These are phyloP conservation scores for Chelmon rostratus DNA, from an alignment of 2,797 vertebrate genomes.

Conservation along the genomic window DNA sequence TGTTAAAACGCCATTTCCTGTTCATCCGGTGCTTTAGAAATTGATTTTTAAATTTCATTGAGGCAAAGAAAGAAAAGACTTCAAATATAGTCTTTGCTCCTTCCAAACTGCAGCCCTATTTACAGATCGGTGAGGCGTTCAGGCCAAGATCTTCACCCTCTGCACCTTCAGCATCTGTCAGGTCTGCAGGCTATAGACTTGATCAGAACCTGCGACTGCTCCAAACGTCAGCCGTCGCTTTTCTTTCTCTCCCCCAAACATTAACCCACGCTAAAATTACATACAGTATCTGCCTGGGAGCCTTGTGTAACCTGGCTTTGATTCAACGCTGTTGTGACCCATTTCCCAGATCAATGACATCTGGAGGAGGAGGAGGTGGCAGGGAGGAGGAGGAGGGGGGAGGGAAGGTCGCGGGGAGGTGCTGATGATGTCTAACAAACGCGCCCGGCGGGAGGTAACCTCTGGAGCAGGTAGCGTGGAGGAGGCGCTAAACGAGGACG, in stretches of 20 bases:
- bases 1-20: background rate
- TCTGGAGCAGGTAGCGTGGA: conserved; percentile 78
- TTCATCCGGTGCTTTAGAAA: background rate
- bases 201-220: conserved; percentile 2
- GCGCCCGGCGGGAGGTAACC: conserved; percentile 71
- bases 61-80: background rate
- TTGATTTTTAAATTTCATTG: background rate
- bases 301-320: conserved; percentile 61
- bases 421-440: conserved; percentile 77
- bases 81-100: background rate
- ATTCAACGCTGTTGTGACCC: conserved; percentile 72
- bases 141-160: conserved; percentile 20
- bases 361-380: conserved; percentile 60
- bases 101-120: conserved; percentile 20
- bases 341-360: conserved; percentile 75
- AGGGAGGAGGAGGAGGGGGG: background rate
- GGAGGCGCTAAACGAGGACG: conserved; percentile 78
- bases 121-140: conserved; percentile 1
- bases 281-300: conserved; percentile 57
- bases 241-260: conserved; percentile 19
- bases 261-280: conserved; percentile 58
- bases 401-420: conserved; percentile 54
- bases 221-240: conserved; percentile 22
- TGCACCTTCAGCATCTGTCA: conserved; percentile 43
- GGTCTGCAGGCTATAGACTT: conserved; percentile 21